Conservation (phyloP, 2,113 vertebrate species). For the Heterotis niloticus region DNA sequence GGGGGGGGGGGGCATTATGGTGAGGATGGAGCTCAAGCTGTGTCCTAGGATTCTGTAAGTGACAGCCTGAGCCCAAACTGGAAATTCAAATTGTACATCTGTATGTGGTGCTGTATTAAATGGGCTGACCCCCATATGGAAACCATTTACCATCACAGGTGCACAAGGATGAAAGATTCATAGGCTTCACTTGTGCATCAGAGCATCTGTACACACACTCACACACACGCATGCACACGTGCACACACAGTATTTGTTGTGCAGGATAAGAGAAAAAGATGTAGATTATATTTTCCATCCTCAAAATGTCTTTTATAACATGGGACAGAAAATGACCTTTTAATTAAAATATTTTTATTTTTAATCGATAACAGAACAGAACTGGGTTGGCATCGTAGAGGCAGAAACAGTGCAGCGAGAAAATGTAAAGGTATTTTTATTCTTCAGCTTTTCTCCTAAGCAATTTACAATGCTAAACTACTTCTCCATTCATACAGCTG, state of each 20-base stretch:
- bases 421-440: too few species aligned
- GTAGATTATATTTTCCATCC: too few species aligned
- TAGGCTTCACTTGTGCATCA: slow-evolving; percentile 8
- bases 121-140: slow-evolving; percentile 2
- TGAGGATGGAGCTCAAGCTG: neutral
- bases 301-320: too few species aligned
- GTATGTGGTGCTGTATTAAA: slow-evolving; percentile 15
- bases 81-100: slow-evolving; percentile 24
- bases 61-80: neutral
- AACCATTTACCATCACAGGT: neutral
- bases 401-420: too few species aligned
- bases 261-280: too few species aligned
- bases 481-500: too few species aligned
- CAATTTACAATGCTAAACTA: too few species aligned
- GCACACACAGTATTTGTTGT: neutral
- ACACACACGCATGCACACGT: neutral
- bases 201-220: neutral
- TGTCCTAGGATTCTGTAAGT: neutral
- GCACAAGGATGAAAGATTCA: slow-evolving; percentile 31
- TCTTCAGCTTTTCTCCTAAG: too few species aligned
- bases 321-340: too few species aligned
- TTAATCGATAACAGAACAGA: too few species aligned
- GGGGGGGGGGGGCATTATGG: neutral
- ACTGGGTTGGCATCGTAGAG: too few species aligned
- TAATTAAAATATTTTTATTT: too few species aligned